Percentiles rank a stretch among this genome's conserved stretches.
These are phyloP conservation scores for Conistra vaccinii DNA, from an alignment of 2,888 invertebrate species.

Conservation along the genomic window DNA sequence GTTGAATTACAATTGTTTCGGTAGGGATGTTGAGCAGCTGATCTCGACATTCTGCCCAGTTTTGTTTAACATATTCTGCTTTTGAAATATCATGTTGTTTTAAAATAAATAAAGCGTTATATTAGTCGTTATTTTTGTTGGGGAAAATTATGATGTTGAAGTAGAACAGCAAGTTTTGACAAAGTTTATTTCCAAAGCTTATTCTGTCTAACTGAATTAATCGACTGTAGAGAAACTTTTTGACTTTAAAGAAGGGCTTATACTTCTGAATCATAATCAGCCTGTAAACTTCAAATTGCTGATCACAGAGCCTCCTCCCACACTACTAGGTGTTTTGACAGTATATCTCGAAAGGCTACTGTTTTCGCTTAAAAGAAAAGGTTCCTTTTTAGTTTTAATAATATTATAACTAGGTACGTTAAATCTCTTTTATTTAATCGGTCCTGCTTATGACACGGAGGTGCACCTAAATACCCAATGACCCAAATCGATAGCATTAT, in stretches of 20 bases:
- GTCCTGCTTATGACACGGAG: neutral
- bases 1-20: slow-evolving; percentile 51
- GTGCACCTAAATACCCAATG: neutral
- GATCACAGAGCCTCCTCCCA: neutral
- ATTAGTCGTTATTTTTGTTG: slow-evolving; percentile 12
- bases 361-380: neutral
- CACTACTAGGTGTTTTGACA: no score
- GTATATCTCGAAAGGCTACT: neutral
- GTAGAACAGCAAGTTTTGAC: slow-evolving; percentile 13
- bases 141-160: slow-evolving; percentile 12
- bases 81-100: neutral
- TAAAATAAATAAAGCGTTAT: neutral
- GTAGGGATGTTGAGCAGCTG: slow-evolving; percentile 15
- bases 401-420: neutral
- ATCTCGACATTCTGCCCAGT: neutral
- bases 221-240: slow-evolving; percentile 29
- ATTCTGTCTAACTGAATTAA: slow-evolving; percentile 32
- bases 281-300: neutral
- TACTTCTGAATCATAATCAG: neutral
- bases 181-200: slow-evolving; percentile 22
- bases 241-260: slow-evolving; percentile 16
- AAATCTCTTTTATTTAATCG: neutral
- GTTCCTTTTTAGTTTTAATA: neutral
- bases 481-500: slow-evolving; percentile 6
- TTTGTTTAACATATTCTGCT: slow-evolving; percentile 3